phyloP scores from a whole-genome alignment of 2,888 invertebrate genomes.

The Oeneis ivallda region DNA sequence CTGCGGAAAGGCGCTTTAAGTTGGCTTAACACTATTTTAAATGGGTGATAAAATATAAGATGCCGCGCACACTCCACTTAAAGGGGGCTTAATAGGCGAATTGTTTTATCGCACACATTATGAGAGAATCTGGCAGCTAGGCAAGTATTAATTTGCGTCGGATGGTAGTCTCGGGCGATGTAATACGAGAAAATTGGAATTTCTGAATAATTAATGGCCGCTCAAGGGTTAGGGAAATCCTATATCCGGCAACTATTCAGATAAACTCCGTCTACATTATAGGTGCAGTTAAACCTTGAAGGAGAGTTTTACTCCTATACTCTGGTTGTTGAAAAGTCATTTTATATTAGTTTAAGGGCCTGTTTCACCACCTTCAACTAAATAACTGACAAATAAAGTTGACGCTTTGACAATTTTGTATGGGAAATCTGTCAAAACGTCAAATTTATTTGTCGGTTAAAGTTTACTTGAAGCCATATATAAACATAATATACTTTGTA shows the following conservation, averaged over 20 bases:
- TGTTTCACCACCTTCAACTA: no score
- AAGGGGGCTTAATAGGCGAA: constrained; percentile 52
- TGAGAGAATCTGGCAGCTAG: constrained; percentile 53
- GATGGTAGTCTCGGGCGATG: constrained; percentile 38
- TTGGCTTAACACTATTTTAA: constrained; percentile 54
- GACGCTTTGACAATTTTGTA: no score
- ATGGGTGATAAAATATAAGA: constrained; percentile 55
- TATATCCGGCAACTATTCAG: constrained; percentile 14
- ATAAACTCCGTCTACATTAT: constrained; percentile 22
- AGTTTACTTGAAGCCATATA: no score
- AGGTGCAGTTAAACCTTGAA: not conserved
- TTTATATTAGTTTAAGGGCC: constrained; percentile 3
- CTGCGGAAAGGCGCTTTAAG: not conserved
- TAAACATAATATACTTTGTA: no score
- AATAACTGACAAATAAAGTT: no score
- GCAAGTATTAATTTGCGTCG: constrained; percentile 58
- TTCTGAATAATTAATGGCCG: constrained; percentile 40
- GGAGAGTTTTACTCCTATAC: not conserved
- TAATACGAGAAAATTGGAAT: constrained; percentile 43
- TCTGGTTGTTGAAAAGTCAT: not conserved
- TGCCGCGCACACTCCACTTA: constrained; percentile 46
- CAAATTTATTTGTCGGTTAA: no score
- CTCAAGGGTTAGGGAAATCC: constrained; percentile 24
- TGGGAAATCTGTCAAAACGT: no score
- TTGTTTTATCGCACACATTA: constrained; percentile 78